Conservation (phyloP, 2,113 vertebrate genomes). For the Odobenus rosmarus region DNA sequence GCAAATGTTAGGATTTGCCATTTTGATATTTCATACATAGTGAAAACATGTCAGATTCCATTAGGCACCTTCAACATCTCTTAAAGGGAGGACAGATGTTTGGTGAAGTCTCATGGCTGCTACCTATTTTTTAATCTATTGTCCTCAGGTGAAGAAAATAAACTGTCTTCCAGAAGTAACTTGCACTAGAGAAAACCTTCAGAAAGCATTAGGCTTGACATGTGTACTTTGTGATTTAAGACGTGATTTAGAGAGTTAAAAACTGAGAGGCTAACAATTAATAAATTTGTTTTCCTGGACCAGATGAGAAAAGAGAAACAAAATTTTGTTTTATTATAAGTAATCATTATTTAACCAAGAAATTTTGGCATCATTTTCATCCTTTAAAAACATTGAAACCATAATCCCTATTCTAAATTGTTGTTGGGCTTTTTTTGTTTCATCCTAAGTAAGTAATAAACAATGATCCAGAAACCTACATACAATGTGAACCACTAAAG, state of each 20-base stretch:
- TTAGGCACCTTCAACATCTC: conserved; percentile 41
- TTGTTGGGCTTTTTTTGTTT: background rate
- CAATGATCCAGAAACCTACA: background rate
- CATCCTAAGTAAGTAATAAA: background rate
- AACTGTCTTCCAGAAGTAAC: background rate
- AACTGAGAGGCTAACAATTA: background rate
- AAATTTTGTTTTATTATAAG: conserved; percentile 27
- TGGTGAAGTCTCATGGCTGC: background rate
- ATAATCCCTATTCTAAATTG: conserved; percentile 1
- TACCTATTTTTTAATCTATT: background rate
- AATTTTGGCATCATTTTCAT: background rate
- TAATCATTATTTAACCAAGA: background rate
- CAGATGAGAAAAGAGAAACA: background rate
- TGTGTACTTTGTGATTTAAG: background rate
- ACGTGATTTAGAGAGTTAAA: conserved; percentile 22
- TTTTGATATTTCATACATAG: conserved; percentile 52
- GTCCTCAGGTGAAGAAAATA: conserved; percentile 33
- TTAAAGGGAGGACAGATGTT: conserved; percentile 40
- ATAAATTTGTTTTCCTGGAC: background rate
- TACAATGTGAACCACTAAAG: background rate
- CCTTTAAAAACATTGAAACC: background rate
- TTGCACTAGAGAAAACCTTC: background rate
- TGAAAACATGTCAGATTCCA: conserved; percentile 56
- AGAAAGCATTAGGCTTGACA: background rate
- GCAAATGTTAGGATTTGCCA: conserved; percentile 32